Evolutionary conservation across 2,888 invertebrate species (phyloP).

Genomic region (Lottia scabra): DNA sequence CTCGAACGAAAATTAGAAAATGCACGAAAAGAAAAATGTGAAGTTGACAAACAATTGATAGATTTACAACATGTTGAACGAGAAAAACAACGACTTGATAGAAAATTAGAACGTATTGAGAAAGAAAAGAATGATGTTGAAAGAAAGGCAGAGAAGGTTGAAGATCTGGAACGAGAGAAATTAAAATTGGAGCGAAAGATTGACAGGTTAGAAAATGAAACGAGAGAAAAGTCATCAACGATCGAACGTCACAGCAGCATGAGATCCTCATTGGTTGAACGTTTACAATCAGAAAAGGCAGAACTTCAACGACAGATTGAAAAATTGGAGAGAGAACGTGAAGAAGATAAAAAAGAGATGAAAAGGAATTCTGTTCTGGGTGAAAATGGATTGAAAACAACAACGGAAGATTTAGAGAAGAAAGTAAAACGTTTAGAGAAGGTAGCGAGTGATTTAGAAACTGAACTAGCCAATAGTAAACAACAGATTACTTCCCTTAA

Average conservation of each 20-base stretch:
- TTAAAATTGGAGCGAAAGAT: constrained; percentile 4
- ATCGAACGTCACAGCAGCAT: constrained; percentile 9
- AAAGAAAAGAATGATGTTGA: constrained; percentile 28
- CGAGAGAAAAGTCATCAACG: constrained; percentile 6
- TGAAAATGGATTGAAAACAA: constrained; percentile 53
- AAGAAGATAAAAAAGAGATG: constrained; percentile 31
- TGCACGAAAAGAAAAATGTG: constrained; percentile 24
- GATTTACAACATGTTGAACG: constrained; percentile 14
- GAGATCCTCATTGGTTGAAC: constrained; percentile 27
- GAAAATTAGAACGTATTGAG: constrained; percentile 29
- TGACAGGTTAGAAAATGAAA: constrained; percentile 27
- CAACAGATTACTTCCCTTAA: constrained; percentile 60
- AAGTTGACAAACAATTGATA: constrained; percentile 23
- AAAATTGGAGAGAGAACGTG: constrained; percentile 29
- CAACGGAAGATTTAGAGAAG: constrained; percentile 68
- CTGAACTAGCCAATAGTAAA: constrained; percentile 29
- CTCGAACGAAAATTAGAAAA: constrained; percentile 22
- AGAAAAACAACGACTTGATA: constrained; percentile 27
- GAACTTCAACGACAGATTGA: constrained; percentile 39
- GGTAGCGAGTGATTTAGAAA: constrained; percentile 41
- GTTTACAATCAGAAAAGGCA: constrained; percentile 36
- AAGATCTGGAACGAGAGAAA: constrained; percentile 26
- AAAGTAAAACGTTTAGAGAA: constrained; percentile 68
- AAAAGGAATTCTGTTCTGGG: constrained; percentile 8
- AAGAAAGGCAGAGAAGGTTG: constrained; percentile 22